Percentiles rank a stretch among this genome's conserved stretches.
Evolutionary conservation across 2,888 invertebrate species (phyloP).

Genomic region (Melitaea athalia): DNA sequence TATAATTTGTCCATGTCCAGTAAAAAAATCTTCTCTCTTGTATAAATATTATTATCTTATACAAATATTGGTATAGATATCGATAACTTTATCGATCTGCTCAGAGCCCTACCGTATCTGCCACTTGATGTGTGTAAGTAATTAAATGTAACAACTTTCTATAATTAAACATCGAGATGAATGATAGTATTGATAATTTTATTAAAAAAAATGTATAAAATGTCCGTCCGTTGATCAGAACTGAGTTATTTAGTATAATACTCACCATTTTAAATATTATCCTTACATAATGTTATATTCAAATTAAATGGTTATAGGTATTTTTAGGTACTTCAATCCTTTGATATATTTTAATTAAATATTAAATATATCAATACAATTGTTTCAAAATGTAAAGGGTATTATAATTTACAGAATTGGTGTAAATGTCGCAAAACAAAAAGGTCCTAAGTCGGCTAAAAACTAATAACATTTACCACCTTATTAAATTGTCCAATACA

Average conservation of each 20-base stretch:
- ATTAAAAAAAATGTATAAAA: background rate
- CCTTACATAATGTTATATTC: no score
- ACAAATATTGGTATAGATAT: background rate
- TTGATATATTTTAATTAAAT: background rate
- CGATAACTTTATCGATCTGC: background rate
- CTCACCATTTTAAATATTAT: no score
- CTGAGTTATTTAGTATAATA: no score
- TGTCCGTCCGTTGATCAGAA: no score
- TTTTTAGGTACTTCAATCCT: no score
- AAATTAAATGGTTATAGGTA: no score
- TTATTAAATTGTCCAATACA: background rate
- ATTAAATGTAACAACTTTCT: constrained; percentile 19
- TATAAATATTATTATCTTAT: no score
- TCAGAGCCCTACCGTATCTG: background rate
- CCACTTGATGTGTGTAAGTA: background rate
- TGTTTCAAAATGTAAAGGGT: background rate
- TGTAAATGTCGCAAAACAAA: background rate
- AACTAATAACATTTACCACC: background rate
- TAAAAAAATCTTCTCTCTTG: no score
- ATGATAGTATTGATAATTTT: background rate
- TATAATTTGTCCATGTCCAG: no score
- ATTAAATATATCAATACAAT: background rate
- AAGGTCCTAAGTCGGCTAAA: background rate
- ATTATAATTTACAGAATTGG: no score
- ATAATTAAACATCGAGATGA: constrained; percentile 8